These are phyloP conservation scores for Aythya baeri DNA, from an alignment of 2,113 vertebrate species.

Conservation along the genomic window DNA sequence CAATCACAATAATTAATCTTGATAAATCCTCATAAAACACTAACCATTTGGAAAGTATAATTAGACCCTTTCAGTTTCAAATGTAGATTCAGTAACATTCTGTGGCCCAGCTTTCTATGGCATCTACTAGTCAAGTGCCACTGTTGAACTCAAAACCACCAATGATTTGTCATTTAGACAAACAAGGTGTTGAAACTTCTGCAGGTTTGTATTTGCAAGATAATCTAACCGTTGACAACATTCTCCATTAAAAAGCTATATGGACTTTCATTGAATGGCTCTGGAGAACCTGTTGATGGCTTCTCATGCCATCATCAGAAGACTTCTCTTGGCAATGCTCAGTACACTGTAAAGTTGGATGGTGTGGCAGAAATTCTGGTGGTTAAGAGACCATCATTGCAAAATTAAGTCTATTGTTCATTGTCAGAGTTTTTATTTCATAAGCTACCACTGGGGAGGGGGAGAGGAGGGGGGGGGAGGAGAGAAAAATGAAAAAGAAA, in stretches of 20 bases:
- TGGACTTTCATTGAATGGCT: not conserved
- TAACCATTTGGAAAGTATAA: slow-evolving; percentile 7
- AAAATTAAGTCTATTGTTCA: not conserved
- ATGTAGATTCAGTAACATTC: not conserved
- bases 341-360: not conserved
- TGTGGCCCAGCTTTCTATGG: not conserved
- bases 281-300: not conserved
- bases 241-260: not conserved
- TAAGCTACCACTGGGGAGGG: not conserved
- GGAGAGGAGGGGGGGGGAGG: no score
- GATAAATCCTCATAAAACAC: slow-evolving; percentile 15
- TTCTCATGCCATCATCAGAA: not conserved
- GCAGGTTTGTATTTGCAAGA: not conserved
- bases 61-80: slow-evolving; percentile 25
- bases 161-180: not conserved
- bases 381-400: not conserved
- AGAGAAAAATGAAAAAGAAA: not conserved
- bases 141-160: not conserved
- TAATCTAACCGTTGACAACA: not conserved
- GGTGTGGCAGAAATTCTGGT: not conserved
- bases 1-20: slow-evolving; percentile 49
- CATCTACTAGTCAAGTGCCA: not conserved
- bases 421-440: not conserved
- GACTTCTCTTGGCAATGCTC: not conserved
- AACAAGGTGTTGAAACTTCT: not conserved